Conservation (phyloP, 2,113 vertebrate species). For the Xenopus borealis region DNA sequence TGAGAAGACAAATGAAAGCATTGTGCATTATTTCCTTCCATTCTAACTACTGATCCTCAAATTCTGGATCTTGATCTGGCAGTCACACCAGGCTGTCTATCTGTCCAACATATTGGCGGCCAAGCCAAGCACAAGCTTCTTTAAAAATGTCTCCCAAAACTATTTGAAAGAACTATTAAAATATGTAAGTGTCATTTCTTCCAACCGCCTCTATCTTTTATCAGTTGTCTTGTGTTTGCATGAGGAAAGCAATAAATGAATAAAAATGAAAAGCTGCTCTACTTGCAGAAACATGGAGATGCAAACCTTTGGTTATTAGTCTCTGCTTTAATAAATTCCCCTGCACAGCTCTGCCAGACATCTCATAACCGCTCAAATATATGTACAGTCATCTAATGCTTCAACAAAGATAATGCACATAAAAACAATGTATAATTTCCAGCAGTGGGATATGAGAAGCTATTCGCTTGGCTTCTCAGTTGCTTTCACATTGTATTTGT, state of each 20-base stretch:
- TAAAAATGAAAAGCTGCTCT: constrained; percentile 34
- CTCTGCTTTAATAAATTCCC: constrained; percentile 35
- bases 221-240: constrained; percentile 37
- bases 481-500: not conserved
- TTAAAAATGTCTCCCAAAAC: constrained; percentile 2
- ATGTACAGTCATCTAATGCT: constrained; percentile 38
- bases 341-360: constrained; percentile 40
- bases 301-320: constrained; percentile 20
- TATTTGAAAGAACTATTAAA: not conserved
- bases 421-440: constrained; percentile 22
- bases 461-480: not conserved
- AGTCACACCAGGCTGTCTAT: too few species aligned
- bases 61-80: too few species aligned
- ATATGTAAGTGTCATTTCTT: not conserved
- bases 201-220: constrained; percentile 31
- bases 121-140: too few species aligned
- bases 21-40: too few species aligned
- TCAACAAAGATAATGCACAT: constrained; percentile 24
- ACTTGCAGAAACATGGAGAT: constrained; percentile 27
- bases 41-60: too few species aligned
- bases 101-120: too few species aligned
- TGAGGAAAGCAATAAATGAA: constrained; percentile 37
- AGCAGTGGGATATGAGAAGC: not conserved
- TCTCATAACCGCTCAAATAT: constrained; percentile 39
- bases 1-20: too few species aligned